phyloP scores from a whole-genome alignment of 2,113 vertebrate species.

The Gymnocephalus cernua region DNA sequence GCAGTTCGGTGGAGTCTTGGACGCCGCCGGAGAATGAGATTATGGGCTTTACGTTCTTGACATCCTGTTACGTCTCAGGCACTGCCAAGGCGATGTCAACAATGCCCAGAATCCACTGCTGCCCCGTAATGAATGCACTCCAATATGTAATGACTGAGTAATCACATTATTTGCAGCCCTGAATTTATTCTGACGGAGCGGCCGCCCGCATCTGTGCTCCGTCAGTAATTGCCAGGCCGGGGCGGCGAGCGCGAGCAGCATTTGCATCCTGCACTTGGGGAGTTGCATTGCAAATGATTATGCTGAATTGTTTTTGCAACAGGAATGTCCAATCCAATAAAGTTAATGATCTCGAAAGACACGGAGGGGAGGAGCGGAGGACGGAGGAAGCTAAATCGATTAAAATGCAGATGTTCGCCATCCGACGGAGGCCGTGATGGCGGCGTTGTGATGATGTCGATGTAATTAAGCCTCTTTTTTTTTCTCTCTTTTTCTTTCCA shows the following conservation, averaged over 20 bases:
- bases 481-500: conserved; percentile 3
- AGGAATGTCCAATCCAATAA: conserved; percentile 84
- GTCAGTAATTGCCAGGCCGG: conserved; percentile 79
- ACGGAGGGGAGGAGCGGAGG: conserved; percentile 35
- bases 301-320: conserved; percentile 85
- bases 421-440: conserved; percentile 34
- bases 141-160: conserved; percentile 83
- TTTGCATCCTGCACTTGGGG: conserved; percentile 78
- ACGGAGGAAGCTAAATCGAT: conserved; percentile 67
- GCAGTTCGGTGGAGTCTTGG: conserved; percentile 57
- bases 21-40: conserved; percentile 60
- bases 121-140: conserved; percentile 81
- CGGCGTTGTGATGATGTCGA: conserved; percentile 8
- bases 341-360: conserved; percentile 85
- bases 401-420: conserved; percentile 81
- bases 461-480: conserved; percentile 54
- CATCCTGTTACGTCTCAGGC: conserved; percentile 65
- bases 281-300: conserved; percentile 79
- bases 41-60: conserved; percentile 68
- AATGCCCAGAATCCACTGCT: conserved; percentile 73
- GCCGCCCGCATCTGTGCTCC: conserved; percentile 77
- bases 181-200: conserved; percentile 74
- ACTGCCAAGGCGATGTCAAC: conserved; percentile 74
- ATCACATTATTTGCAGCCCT: conserved; percentile 83
- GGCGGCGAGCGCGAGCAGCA: conserved; percentile 58